Evolutionary conservation across 2,113 vertebrate species (phyloP).

Genomic region (Mustela nigripes): DNA sequence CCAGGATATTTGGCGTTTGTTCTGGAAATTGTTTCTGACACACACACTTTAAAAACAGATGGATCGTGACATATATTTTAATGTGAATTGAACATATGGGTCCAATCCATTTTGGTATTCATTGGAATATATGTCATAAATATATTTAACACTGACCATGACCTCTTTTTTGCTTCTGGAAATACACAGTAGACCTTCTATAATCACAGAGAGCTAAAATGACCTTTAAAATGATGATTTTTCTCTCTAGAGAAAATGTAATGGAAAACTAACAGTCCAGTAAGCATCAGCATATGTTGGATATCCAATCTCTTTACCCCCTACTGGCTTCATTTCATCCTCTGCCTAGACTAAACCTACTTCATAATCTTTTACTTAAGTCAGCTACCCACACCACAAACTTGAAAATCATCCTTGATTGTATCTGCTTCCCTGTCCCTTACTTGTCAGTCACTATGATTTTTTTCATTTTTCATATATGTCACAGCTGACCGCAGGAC

Average conservation of each 20-base stretch:
- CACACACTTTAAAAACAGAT: constrained; percentile 26
- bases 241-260: constrained; percentile 36
- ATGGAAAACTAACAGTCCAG: not conserved
- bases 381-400: not conserved
- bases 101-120: constrained; percentile 32
- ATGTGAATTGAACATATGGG: constrained; percentile 17
- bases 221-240: constrained; percentile 21
- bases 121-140: not conserved
- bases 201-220: constrained; percentile 45
- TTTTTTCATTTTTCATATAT: not conserved
- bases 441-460: not conserved
- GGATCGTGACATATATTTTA: constrained; percentile 41
- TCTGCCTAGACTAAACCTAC: not conserved
- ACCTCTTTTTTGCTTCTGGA: constrained; percentile 64
- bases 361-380: not conserved
- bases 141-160: constrained; percentile 37
- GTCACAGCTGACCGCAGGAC: not conserved
- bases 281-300: not conserved
- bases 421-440: not conserved
- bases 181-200: constrained; percentile 31
- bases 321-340: not conserved
- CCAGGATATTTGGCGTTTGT: constrained; percentile 19
- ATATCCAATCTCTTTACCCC: not conserved
- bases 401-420: not conserved
- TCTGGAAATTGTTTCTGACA: constrained; percentile 59